Conservation (phyloP, 2,888 invertebrate species). For the Drosophila pullipes region DNA sequence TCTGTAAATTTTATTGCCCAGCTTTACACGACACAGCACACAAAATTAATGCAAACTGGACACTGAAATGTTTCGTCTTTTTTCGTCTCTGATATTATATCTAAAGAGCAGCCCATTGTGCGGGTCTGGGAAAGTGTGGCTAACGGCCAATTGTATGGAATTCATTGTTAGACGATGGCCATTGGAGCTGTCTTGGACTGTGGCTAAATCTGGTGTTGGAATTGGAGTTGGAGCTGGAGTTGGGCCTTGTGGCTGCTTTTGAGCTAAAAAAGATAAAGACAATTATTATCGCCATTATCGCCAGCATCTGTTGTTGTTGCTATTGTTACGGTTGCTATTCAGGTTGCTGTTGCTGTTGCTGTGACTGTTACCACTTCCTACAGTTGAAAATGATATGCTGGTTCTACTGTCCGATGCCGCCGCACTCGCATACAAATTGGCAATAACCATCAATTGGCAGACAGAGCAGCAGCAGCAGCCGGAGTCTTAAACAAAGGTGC, state of each 20-base stretch:
- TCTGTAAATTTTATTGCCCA: slow-evolving; percentile 62
- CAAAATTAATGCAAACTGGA: slow-evolving; percentile 70
- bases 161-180: slow-evolving; percentile 56
- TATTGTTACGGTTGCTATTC: slow-evolving; percentile 33
- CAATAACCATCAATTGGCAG: slow-evolving; percentile 80
- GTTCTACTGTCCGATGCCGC: slow-evolving; percentile 36
- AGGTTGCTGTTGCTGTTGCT: slow-evolving; percentile 25
- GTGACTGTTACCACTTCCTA: slow-evolving; percentile 49
- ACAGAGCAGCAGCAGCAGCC: slow-evolving; percentile 13
- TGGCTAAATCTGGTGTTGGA: not conserved
- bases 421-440: slow-evolving; percentile 73
- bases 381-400: slow-evolving; percentile 73
- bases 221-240: not conserved
- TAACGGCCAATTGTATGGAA: slow-evolving; percentile 57
- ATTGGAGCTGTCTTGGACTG: slow-evolving; percentile 21
- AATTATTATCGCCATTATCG: slow-evolving; percentile 81
- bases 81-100: slow-evolving; percentile 47
- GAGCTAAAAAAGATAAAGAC: slow-evolving; percentile 78
- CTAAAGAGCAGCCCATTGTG: slow-evolving; percentile 62
- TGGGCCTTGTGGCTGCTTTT: slow-evolving; percentile 57
- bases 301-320: slow-evolving; percentile 66
- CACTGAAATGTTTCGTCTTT: slow-evolving; percentile 54
- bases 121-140: slow-evolving; percentile 76
- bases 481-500: slow-evolving; percentile 50
- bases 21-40: slow-evolving; percentile 40